Conservation (phyloP, 1,140 invertebrate species). For the Tetramorium simillimum region DNA sequence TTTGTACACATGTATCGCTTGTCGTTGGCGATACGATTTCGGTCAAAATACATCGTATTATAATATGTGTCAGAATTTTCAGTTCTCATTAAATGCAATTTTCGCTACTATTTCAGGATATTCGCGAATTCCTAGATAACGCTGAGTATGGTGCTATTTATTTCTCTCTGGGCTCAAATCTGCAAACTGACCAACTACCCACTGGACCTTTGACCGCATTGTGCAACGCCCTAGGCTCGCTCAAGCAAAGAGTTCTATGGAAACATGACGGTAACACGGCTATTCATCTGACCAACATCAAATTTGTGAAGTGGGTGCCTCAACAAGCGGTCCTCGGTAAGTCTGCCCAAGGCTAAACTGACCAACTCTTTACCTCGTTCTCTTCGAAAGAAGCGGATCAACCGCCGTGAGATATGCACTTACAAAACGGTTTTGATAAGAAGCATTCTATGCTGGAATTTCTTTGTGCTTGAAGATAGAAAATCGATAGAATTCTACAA, state of each 20-base stretch:
- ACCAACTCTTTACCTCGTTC: constrained; percentile 44
- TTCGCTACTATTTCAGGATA: constrained; percentile 75
- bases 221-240: constrained; percentile 85
- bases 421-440: constrained; percentile 38
- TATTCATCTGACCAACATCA: constrained; percentile 86
- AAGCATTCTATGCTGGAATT: constrained; percentile 40
- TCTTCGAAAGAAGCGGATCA: constrained; percentile 51
- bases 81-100: constrained; percentile 15
- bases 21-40: background rate
- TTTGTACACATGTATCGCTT: background rate
- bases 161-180: constrained; percentile 87
- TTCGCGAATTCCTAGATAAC: constrained; percentile 85
- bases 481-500: constrained; percentile 39
- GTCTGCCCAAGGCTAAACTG: constrained; percentile 51
- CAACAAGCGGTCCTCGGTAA: constrained; percentile 89
- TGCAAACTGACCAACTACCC: constrained; percentile 85
- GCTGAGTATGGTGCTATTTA: constrained; percentile 87
- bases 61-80: no score
- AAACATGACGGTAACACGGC: constrained; percentile 86
- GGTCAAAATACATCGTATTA: background rate
- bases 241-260: constrained; percentile 88
- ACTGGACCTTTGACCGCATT: constrained; percentile 78
- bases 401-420: constrained; percentile 60
- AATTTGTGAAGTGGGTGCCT: constrained; percentile 89
- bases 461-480: constrained; percentile 38